phyloP scores from a whole-genome alignment of 2,113 vertebrate species.

The Macquaria australasica region DNA sequence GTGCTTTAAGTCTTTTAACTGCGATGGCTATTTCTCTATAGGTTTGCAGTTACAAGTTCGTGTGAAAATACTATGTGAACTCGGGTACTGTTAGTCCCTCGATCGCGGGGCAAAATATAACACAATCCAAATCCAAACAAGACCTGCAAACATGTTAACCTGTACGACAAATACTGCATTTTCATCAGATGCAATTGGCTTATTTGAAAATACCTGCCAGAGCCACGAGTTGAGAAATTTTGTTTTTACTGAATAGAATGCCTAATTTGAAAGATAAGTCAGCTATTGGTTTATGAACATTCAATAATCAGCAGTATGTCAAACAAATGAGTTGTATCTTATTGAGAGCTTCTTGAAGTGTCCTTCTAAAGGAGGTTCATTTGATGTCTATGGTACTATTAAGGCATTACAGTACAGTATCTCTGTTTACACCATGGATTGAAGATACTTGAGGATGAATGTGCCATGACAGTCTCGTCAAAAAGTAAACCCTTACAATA shows the following conservation, averaged over 20 bases:
- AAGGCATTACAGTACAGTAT: slow-evolving; percentile 81
- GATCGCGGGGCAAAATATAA: slow-evolving; percentile 35
- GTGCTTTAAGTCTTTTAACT: slow-evolving; percentile 83
- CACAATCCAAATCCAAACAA: slow-evolving; percentile 57
- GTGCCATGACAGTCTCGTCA: slow-evolving; percentile 47
- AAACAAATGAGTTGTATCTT: slow-evolving; percentile 44
- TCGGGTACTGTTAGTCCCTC: slow-evolving; percentile 41
- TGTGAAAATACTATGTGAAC: slow-evolving; percentile 70
- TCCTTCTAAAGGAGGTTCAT: slow-evolving; percentile 52
- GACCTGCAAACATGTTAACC: slow-evolving; percentile 46
- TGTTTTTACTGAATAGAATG: slow-evolving; percentile 24
- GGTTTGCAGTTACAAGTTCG: slow-evolving; percentile 74
- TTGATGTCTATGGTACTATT: slow-evolving; percentile 74
- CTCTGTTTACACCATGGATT: slow-evolving; percentile 57
- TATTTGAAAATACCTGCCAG: slow-evolving; percentile 64
- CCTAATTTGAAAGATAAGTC: slow-evolving; percentile 47
- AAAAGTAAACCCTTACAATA: slow-evolving; percentile 35
- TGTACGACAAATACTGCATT: slow-evolving; percentile 63
- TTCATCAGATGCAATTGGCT: slow-evolving; percentile 56
- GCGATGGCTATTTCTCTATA: slow-evolving; percentile 80
- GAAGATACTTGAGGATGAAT: slow-evolving; percentile 66
- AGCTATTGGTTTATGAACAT: slow-evolving; percentile 48
- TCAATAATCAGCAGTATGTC: slow-evolving; percentile 54
- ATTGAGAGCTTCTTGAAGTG: slow-evolving; percentile 50
- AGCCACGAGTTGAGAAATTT: slow-evolving; percentile 24